A percentile compares a stretch with the other conserved stretches of the same genome.
Conservation (phyloP, 1,140 invertebrate species). For the Triops cancriformis region DNA sequence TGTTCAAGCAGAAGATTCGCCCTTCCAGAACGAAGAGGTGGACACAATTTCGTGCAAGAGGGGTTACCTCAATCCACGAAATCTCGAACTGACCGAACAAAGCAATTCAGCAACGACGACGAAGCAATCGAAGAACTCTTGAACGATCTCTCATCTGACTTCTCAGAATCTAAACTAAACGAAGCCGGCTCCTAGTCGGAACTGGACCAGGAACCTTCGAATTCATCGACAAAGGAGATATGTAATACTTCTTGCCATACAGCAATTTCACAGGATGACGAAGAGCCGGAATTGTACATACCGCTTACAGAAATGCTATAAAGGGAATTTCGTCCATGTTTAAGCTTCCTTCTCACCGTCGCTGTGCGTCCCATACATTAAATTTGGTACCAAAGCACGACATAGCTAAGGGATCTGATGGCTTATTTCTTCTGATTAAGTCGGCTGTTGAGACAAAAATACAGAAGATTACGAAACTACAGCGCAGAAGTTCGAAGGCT, state of each 20-base stretch:
- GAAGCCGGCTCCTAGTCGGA: neutral
- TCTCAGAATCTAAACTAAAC: neutral
- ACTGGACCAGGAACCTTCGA: neutral
- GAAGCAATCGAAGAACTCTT: neutral
- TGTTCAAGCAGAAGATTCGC: neutral
- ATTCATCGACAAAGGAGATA: neutral
- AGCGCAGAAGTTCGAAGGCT: neutral
- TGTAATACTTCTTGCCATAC: neutral
- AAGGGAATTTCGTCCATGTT: neutral
- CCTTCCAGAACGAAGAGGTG: neutral
- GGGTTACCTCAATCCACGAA: neutral
- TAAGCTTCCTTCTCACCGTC: neutral
- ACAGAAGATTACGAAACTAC: neutral
- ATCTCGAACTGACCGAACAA: neutral
- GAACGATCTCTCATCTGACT: neutral
- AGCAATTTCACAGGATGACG: neutral
- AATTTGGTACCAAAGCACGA: constrained; percentile 16
- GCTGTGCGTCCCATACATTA: neutral
- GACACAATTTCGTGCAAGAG: neutral
- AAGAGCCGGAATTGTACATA: neutral
- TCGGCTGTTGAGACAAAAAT: neutral
- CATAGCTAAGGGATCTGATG: neutral
- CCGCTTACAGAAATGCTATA: neutral
- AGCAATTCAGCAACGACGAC: neutral
- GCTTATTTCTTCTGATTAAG: neutral